Percentiles rank a stretch among this genome's conserved stretches.
phyloP scores from a whole-genome alignment of 2,888 invertebrate species.

The Arenicola marina region DNA sequence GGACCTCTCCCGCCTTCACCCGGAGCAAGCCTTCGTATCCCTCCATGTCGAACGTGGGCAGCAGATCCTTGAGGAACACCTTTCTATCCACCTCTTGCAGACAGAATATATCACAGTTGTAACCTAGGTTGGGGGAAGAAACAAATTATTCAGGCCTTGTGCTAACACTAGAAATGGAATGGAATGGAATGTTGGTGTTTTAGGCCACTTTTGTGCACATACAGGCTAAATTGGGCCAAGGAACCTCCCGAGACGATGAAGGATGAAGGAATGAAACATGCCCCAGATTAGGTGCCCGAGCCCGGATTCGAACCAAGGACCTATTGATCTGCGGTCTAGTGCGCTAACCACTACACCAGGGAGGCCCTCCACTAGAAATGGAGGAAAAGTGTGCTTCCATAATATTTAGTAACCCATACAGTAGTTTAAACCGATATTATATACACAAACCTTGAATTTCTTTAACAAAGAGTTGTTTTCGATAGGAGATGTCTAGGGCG shows the following conservation, averaged over 20 bases:
- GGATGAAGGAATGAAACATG: no score
- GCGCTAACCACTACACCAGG: no score
- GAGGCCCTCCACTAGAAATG: no score
- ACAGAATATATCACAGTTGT: constrained; percentile 86
- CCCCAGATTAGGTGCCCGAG: no score
- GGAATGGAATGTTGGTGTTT: no score
- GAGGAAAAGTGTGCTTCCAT: neutral
- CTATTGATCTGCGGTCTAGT: no score
- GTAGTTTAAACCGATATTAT: neutral
- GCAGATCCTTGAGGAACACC: constrained; percentile 71
- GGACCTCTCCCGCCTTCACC: constrained; percentile 66
- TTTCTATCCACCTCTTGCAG: constrained; percentile 90
- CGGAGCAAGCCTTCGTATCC: constrained; percentile 62
- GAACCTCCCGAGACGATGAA: no score
- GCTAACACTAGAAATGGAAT: neutral
- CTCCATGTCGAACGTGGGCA: constrained; percentile 66
- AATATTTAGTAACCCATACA: neutral
- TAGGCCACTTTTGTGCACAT: no score
- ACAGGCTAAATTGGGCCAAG: no score
- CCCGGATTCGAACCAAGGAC: no score
- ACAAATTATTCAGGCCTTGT: neutral
- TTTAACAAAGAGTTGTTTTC: constrained; percentile 82
- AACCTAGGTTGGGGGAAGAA: no score
- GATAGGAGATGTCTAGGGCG: constrained; percentile 81
- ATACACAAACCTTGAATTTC: constrained; percentile 73